phyloP scores from a whole-genome alignment of 2,113 vertebrate species.

The Sminthopsis crassicaudata region DNA sequence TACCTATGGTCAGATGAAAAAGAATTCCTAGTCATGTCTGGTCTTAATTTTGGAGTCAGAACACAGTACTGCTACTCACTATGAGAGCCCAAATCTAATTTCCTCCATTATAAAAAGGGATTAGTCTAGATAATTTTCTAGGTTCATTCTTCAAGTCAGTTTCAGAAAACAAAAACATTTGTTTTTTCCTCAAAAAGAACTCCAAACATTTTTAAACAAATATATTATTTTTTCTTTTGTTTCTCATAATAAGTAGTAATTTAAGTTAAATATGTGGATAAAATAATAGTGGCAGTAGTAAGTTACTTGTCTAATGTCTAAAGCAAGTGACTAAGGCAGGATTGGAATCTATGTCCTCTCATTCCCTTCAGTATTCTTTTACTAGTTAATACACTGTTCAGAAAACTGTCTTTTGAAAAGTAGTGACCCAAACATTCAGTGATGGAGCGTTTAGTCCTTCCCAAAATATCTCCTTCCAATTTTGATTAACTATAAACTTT shows the following conservation, averaged over 20 bases:
- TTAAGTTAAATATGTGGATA: not conserved
- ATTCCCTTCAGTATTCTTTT: not conserved
- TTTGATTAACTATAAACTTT: not conserved
- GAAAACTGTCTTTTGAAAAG: not conserved
- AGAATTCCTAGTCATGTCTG: not conserved
- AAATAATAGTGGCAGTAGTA: not conserved
- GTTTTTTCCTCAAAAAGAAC: not conserved
- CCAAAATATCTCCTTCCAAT: not conserved
- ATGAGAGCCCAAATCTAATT: not conserved
- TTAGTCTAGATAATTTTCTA: not conserved
- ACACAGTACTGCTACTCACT: not conserved
- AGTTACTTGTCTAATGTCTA: not conserved
- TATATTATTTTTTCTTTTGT: not conserved
- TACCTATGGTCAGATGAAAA: not conserved
- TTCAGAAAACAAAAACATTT: not conserved
- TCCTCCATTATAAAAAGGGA: not conserved
- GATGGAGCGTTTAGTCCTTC: not conserved
- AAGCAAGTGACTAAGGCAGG: not conserved
- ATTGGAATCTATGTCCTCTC: not conserved
- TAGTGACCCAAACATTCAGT: not conserved
- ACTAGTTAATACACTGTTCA: not conserved
- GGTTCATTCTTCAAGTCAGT: not conserved
- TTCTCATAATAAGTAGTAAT: not conserved
- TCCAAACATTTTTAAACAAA: not conserved
- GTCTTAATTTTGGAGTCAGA: not conserved